phyloP scores from a whole-genome alignment of 23 tunicate genomes.

The Oikopleura dioica region DNA sequence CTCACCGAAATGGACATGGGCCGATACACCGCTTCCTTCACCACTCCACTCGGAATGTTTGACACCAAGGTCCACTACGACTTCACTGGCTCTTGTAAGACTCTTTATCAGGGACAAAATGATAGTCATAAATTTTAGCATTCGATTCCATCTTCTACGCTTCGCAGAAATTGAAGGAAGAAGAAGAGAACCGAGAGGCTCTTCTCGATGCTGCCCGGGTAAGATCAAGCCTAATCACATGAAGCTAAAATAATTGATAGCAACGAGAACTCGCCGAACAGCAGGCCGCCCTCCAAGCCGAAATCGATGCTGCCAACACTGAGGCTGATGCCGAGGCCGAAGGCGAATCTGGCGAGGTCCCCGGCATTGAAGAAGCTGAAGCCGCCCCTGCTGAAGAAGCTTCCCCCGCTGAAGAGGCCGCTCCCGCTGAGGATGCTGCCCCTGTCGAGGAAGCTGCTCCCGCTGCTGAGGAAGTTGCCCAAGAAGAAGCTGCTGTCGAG shows the following conservation, averaged over 20 bases:
- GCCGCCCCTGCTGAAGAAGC: too few species aligned
- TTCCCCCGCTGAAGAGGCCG: too few species aligned
- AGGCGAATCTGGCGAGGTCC: neutral
- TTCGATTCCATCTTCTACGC: conserved; percentile 23
- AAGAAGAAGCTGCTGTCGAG: too few species aligned
- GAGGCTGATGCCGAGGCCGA: neutral
- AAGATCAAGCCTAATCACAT: neutral
- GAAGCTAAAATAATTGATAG: neutral
- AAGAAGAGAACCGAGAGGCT: conserved; percentile 27
- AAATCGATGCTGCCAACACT: neutral
- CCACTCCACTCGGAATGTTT: conserved; percentile 54
- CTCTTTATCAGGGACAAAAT: neutral
- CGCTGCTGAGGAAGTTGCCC: too few species aligned
- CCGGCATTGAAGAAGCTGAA: neutral
- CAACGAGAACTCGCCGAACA: neutral
- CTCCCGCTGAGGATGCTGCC: too few species aligned
- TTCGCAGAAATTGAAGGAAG: conserved; percentile 23
- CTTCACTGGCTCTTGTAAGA: conserved; percentile 36
- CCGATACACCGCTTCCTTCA: conserved; percentile 72
- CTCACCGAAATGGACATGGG: conserved; percentile 19
- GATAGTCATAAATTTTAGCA: conserved; percentile 20
- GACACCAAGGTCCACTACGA: conserved; percentile 90
- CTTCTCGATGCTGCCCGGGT: neutral
- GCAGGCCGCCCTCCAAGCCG: neutral
- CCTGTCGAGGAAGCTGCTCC: too few species aligned